Conservation (phyloP, 2,888 invertebrate species). For the Cyclophora albipunctata region DNA sequence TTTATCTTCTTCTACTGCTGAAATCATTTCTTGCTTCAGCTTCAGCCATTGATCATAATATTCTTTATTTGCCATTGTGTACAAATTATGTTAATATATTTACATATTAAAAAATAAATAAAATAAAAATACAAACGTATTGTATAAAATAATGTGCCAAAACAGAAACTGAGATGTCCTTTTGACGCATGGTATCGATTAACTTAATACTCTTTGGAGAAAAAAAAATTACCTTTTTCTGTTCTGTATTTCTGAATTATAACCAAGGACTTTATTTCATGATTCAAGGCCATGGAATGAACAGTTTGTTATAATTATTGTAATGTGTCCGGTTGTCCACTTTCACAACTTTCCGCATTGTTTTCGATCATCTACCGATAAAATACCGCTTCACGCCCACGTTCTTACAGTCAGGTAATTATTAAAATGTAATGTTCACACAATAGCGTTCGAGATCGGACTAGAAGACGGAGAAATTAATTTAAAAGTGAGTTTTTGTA, state of each 20-base stretch:
- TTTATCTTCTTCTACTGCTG: slow-evolving; percentile 42
- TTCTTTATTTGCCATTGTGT: slow-evolving; percentile 48
- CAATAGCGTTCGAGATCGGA: too few relatives aligned
- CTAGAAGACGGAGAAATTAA: too few relatives aligned
- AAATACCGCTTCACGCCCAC: too few relatives aligned
- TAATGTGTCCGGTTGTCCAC: too few relatives aligned
- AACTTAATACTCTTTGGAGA: not conserved
- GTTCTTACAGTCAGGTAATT: too few relatives aligned
- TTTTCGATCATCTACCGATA: too few relatives aligned
- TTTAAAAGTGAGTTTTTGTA: too few relatives aligned
- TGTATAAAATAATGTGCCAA: too few relatives aligned
- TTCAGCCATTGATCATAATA: slow-evolving; percentile 55
- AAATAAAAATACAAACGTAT: not conserved
- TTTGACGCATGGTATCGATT: too few relatives aligned
- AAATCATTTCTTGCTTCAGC: slow-evolving; percentile 43
- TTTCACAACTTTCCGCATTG: too few relatives aligned
- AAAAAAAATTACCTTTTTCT: not conserved
- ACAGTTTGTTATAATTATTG: not conserved
- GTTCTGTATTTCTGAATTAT: not conserved
- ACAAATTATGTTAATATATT: not conserved
- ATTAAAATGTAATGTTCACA: too few relatives aligned
- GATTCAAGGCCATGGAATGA: not conserved
- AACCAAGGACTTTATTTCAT: not conserved
- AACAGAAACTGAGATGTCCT: too few relatives aligned
- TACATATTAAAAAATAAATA: not conserved